Conservation (phyloP, 35 echinoderm and acorn worm species). For the Hemicentrotus pulcherrimus region DNA sequence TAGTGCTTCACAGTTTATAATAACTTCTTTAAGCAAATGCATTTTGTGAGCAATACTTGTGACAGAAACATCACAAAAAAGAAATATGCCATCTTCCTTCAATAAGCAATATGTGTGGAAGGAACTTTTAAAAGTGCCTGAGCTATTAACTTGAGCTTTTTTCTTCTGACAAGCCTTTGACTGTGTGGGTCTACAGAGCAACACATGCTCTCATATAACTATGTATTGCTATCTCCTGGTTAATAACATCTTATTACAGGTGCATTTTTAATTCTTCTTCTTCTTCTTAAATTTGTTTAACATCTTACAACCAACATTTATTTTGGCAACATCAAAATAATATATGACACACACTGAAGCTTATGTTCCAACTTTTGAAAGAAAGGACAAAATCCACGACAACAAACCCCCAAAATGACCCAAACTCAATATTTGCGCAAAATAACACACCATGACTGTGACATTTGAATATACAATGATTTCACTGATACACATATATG, state of each 20-base stretch:
- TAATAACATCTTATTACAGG: neutral
- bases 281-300: neutral
- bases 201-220: neutral
- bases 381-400: neutral
- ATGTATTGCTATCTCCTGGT: neutral
- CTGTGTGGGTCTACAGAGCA: neutral
- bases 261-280: neutral
- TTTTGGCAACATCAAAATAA: neutral
- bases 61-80: neutral
- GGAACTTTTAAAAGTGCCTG: neutral
- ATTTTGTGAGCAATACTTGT: neutral
- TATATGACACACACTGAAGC: slow-evolving; percentile 2
- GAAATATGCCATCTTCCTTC: neutral
- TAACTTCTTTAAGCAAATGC: no score
- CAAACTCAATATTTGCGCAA: neutral
- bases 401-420: neutral
- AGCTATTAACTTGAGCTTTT: neutral
- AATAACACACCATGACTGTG: neutral
- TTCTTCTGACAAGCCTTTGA: neutral
- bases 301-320: neutral
- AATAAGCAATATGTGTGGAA: neutral
- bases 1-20: no score
- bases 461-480: neutral
- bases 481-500: slow-evolving; percentile 5
- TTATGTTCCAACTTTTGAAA: neutral